Evolutionary conservation across 2,888 invertebrate species (phyloP), one percentile per base, ranked within the genome.

Genomic region (Strigamia transsilvanica): DNA sequence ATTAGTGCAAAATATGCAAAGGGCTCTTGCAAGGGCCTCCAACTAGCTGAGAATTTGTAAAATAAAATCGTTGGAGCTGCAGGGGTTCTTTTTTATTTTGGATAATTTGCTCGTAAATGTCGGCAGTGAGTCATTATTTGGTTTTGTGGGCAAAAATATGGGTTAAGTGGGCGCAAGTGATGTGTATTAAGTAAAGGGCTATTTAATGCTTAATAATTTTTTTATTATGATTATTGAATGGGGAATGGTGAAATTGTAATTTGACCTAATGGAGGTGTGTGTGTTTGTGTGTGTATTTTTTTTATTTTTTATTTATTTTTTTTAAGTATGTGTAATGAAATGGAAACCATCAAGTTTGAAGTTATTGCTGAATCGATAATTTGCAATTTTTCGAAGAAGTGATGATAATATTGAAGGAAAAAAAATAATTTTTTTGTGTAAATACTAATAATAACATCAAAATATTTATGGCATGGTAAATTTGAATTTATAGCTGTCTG

Each of bases 111-210:
- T 66, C 66, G 66, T 66, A 66, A 66, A 66, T 66, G 66, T 66
- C 66, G 10, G 66, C 27, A 27, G 66, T 66, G 66, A 61, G 61
- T 61, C 61, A 61, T 61, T 61, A 61, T 66, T 66, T 66, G 66
- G 66, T 23, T 66, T 66, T 66, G 66, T 66, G 66, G 66, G 66
- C 27, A 66, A 66, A 34, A 66, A 27, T 23, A 66, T 66, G 66
- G 66, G 66, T 66, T 66, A 66, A 66, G 66, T 66, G 66, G 66
- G 66, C 27, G 66, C 61, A 61, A 61, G 61, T 61, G 46, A 46
- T 46, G 46, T 34, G n/a, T 61, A 61, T 61, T 18, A 61, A 61
- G 61, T n/a, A 61, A 18, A 18, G 61, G 18, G 61, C n/a, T 10
- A n/a, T 61, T 61, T 66, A 15, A 66, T 32, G 27, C 1, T 66